A percentile compares a stretch with the other conserved stretches of the same genome.
These are phyloP conservation scores for Dorcus parallelipipedus DNA, from an alignment of 2,888 invertebrate species.

Conservation along the genomic window DNA sequence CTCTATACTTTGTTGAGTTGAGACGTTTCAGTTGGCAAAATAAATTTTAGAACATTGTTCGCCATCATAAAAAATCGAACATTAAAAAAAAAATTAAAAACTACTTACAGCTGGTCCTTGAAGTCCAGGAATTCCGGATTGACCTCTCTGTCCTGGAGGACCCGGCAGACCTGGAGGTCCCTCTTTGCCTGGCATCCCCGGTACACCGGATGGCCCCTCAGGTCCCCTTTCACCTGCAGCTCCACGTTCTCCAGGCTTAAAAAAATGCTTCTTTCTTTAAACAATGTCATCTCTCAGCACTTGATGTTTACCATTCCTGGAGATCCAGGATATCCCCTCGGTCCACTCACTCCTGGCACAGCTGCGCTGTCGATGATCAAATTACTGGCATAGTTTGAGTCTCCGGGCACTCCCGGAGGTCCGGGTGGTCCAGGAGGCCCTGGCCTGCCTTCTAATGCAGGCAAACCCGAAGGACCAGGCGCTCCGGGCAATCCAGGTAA, in stretches of 20 bases:
- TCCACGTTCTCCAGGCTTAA: conserved; percentile 57
- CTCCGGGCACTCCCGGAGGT: conserved; percentile 49
- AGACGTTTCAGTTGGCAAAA: too few relatives aligned
- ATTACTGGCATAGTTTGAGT: conserved; percentile 32
- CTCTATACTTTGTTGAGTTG: too few relatives aligned
- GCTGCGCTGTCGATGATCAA: conserved; percentile 25
- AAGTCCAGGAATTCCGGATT: conserved; percentile 59
- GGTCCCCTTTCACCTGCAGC: conserved; percentile 56
- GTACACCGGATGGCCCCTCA: conserved; percentile 54
- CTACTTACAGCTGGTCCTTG: conserved; percentile 56
- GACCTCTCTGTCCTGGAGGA: conserved; percentile 57
- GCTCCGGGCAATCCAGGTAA: conserved; percentile 30
- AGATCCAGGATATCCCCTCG: conserved; percentile 56
- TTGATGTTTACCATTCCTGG: conserved; percentile 47
- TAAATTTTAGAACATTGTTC: too few relatives aligned
- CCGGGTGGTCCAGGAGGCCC: conserved; percentile 47
- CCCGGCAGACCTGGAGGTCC: conserved; percentile 58
- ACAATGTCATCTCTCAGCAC: neutral
- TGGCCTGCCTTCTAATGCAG: conserved; percentile 35
- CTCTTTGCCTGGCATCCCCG: conserved; percentile 59
- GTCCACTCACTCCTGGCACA: conserved; percentile 50
- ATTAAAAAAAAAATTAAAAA: too few relatives aligned
- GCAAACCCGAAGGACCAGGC: conserved; percentile 31
- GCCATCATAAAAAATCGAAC: too few relatives aligned
- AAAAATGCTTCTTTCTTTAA: neutral